Base-by-base conservation (phyloP, 1,140 invertebrate species). In the Popillia japonica region DNA sequence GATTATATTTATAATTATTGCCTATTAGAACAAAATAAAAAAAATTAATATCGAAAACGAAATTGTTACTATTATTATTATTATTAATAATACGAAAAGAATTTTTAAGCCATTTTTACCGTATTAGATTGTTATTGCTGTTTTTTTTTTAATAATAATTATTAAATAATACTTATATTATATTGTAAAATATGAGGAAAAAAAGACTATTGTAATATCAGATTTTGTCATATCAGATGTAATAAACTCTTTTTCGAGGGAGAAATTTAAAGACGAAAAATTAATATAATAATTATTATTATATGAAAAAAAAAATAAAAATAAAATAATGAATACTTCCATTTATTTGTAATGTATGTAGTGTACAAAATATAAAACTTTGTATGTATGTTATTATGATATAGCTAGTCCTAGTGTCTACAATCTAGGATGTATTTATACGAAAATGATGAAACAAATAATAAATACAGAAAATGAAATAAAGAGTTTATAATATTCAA, bases 391-490 rank as follows among this genome's bases (percentile, higher is more conserved):
- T 68, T 34, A 68, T 68, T 11, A 14, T 14, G n/a, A 84, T 83
- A 84, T 83, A 81, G 83, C 84, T 85, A 84, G 81, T 85, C 83
- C 83, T 85, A 84, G 83, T 78, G 75, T 81, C 79, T 79, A 55
- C 48, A 68, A 81, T 81, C 81, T 84, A 84, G 83, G 81, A 83
- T 83, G 76, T 84, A 85, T 84, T 84, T 83, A 85, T 83, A 83
- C 83, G 83, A 83, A 78, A 83, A 80, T 80, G 82, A 85, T 84
- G 48, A n/a, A 55, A 55, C 48, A 55, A 55, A 55, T 55, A 55
- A 55, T 55, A 55, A 55, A n/a, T 55, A 55, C 22, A 34, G 4
- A 68, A 68, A 68, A 68, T 68, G 9, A 68, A 68, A 22, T 17
- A 85, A 83, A 85, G 82, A 81, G 61, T 82, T 82, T 80, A 78